Evolutionary conservation across 1,140 invertebrate genomes (phyloP), one percentile per base, ranked within the genome.

Genomic region (Radopholus similis): DNA sequence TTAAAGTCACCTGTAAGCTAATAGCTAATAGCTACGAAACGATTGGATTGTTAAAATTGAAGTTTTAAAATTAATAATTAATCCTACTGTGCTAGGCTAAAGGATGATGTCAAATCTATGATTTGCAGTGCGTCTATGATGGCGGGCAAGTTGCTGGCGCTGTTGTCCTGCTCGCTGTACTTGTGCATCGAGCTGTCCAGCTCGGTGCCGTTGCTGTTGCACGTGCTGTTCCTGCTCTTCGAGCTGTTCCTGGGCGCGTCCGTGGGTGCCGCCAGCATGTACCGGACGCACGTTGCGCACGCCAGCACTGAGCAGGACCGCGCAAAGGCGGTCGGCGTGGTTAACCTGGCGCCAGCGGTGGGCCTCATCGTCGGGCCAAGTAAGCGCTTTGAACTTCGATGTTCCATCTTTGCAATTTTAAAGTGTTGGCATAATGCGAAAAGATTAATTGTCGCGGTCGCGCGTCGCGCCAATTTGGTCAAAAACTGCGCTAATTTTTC

Each of bases 201-300:
- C 18, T 40, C 32, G 51, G 47, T 13, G 28, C n/a, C n/a, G 6
- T 26, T 18, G 28, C 30, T 30, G 6, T 44, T 37, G 35, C 47
- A 75, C 47, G 34, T 23, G 37, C 38, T 66, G 21, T 76, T 76
- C 58, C 18, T 77, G n/a, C 32, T 77, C 4, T 76, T 77, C 47
- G 77, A 80, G 51, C 59, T 80, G 8, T 71, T 80, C 11, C 59
- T 76, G 5, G 74, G 74, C 35, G 60, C 78, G 18, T 74, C 72
- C 15, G 58, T 78, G n/a, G 73, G 73, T 28, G 67, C 56, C 3
- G 55, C 54, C 15, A 62, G 37, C 42, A 70, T 74, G 42, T 77
- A 18, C 13, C 47, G 68, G 35, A 63, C 70, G 32, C 77, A 76
- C 47, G 64, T 76, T 30, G 75, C 75, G 8, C 73, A 75, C 67